Conservation (phyloP, 2,888 invertebrate genomes). For the Philaethria dido region DNA sequence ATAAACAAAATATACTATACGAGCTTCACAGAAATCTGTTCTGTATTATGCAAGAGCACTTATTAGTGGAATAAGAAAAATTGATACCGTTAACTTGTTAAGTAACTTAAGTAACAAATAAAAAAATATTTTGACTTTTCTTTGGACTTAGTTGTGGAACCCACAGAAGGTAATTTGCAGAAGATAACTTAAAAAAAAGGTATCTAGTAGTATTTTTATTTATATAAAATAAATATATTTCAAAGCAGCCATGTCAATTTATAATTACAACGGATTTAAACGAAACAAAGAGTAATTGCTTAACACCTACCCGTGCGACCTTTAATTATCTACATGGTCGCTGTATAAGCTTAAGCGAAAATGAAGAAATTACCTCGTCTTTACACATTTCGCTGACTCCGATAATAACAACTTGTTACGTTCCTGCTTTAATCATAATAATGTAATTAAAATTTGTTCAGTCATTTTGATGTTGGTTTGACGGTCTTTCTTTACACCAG, state of each 20-base stretch:
- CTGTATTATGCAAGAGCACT: too few relatives aligned
- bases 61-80: too few relatives aligned
- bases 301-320: constrained; percentile 33
- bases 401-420: constrained; percentile 36
- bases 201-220: too few relatives aligned
- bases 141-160: too few relatives aligned
- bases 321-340: constrained; percentile 35
- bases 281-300: constrained; percentile 33
- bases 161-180: too few relatives aligned
- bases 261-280: constrained; percentile 27
- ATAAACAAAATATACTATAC: too few relatives aligned
- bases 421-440: constrained; percentile 33
- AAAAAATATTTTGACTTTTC: too few relatives aligned
- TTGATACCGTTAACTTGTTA: too few relatives aligned
- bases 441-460: constrained; percentile 36
- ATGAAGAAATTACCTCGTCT: constrained; percentile 42
- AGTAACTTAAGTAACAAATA: too few relatives aligned
- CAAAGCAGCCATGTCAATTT: not conserved
- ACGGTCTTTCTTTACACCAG: not conserved
- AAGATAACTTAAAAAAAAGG: too few relatives aligned
- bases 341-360: constrained; percentile 34
- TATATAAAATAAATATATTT: not conserved
- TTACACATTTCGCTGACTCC: constrained; percentile 43
- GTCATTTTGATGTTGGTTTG: constrained; percentile 20
- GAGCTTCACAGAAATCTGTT: too few relatives aligned